These are phyloP conservation scores for Eumerus sabulonum DNA, from an alignment of 2,888 invertebrate species.

Conservation along the genomic window DNA sequence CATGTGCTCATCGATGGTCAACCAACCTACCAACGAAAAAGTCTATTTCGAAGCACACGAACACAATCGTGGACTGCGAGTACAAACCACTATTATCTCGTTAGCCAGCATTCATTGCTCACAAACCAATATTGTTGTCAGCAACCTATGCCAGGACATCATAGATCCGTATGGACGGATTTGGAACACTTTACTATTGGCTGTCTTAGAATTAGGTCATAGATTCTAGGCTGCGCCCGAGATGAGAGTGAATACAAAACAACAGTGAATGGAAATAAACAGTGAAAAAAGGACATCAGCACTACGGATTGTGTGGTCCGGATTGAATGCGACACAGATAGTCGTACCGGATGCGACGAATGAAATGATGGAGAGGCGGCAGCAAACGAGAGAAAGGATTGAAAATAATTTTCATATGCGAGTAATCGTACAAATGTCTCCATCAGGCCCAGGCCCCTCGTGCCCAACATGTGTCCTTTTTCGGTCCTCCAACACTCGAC, in stretches of 20 bases:
- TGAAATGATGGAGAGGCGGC: conserved; percentile 4
- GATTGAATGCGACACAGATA: conserved; percentile 67
- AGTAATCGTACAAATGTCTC: conserved; percentile 43
- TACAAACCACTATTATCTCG: conserved; percentile 21
- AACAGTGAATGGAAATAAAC: too few relatives aligned
- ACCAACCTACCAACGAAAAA: too few relatives aligned
- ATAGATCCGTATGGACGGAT: too few relatives aligned
- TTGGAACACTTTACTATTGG: too few relatives aligned
- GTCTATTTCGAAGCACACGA: too few relatives aligned
- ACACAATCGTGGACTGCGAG: conserved; percentile 6
- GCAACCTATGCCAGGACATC: too few relatives aligned
- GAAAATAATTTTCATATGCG: conserved; percentile 52
- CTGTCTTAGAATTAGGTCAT: too few relatives aligned
- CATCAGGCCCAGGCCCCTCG: neutral
- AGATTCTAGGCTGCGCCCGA: conserved; percentile 3
- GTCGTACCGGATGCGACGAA: conserved; percentile 11
- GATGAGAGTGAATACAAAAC: conserved; percentile 4
- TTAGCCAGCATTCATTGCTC: neutral
- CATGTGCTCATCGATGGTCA: too few relatives aligned
- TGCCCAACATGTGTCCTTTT: conserved; percentile 45
- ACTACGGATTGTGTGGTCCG: conserved; percentile 22
- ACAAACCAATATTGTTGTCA: too few relatives aligned
- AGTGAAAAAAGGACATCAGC: conserved; percentile 44
- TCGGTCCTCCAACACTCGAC: too few relatives aligned
- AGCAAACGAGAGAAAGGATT: conserved; percentile 34